Base-by-base conservation (phyloP, 2,888 invertebrate species). In the Bibio marci region DNA sequence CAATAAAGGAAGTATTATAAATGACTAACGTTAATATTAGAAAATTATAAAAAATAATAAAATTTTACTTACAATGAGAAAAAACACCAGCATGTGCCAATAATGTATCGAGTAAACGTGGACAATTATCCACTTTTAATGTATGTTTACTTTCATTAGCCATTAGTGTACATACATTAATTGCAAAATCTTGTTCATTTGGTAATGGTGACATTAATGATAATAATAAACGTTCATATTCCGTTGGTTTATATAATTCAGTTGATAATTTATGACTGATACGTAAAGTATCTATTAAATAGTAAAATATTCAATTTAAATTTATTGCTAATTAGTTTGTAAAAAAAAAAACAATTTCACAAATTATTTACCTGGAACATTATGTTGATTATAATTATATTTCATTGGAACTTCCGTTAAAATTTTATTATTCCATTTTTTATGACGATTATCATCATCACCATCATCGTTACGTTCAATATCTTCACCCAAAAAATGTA, bases 141-240 rank as follows among this genome's bases (percentile, higher is more conserved):
- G 86, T 76, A 52, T 90, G 87, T 43, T 83, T 82, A 44, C 86
- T 87, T 54, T 97, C 95, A 49, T 91, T 94, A 6, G 94, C 91
- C 48, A 98, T 70, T 42, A 98, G 69, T 0, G 91, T 92, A 60
- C 94, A 94, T 3, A 95, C 90, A 61, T 97, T 97, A 51, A 98
- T 80, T 19, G 94, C 94, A 60, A 97, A 92, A 64, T 97, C 97
- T 58, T 95, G 91, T 60, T 98, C 97, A 61, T 98, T 98, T 6
- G 97, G 95, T 57, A 98, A 70, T 2, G 97, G 94, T n/a, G 90
- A 90, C 38, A 91, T 65, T 30, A 98, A 69, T 0, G 95, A 91
- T 39, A 92, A 66, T n/a, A 87, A 76, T 42, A 98, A 66, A 44
- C 88, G 78, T 50, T 85, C 82, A 57, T 86, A 88, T 52, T 86